phyloP scores from a whole-genome alignment of 2,113 vertebrate species.

The Lichenostomus cassidix region DNA sequence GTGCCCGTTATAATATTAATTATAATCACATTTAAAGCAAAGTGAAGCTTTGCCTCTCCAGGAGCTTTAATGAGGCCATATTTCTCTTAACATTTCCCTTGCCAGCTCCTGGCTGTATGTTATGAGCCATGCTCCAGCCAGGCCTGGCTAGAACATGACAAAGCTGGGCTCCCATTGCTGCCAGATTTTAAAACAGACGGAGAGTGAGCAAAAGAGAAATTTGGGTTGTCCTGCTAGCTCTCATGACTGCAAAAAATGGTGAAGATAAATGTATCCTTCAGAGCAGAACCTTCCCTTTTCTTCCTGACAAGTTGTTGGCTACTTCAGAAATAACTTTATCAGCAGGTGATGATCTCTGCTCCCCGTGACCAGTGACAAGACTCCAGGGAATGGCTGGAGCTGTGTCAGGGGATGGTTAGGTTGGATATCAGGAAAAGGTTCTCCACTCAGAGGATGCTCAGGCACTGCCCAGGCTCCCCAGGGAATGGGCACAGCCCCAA shows the following conservation, averaged over 20 bases:
- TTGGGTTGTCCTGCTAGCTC: not conserved
- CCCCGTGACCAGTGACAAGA: not conserved
- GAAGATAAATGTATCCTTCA: not conserved
- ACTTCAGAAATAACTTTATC: not conserved
- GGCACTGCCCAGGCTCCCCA: not conserved
- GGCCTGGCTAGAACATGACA: not conserved
- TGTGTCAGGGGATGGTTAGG: fast-evolving
- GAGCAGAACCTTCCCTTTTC: not conserved
- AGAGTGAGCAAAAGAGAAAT: not conserved
- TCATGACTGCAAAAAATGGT: not conserved
- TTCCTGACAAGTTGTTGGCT: not conserved
- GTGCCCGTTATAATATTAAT: not conserved
- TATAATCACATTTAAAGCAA: not conserved
- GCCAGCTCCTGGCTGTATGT: not conserved
- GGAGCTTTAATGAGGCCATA: not conserved
- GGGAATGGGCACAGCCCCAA: fast-evolving
- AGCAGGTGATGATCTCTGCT: not conserved
- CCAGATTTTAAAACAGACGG: not conserved
- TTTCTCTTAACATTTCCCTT: not conserved
- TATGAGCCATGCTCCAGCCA: not conserved
- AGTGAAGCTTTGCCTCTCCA: not conserved
- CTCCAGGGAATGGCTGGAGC: fast-evolving
- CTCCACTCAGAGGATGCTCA: not conserved
- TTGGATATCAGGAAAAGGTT: fast-evolving
- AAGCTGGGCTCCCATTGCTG: fast-evolving